A percentile compares a stretch with the other conserved stretches of the same genome.
These are phyloP conservation scores for Zeugodacus cucurbitae DNA, from an alignment of 1,140 invertebrate genomes.

Conservation along the genomic window DNA sequence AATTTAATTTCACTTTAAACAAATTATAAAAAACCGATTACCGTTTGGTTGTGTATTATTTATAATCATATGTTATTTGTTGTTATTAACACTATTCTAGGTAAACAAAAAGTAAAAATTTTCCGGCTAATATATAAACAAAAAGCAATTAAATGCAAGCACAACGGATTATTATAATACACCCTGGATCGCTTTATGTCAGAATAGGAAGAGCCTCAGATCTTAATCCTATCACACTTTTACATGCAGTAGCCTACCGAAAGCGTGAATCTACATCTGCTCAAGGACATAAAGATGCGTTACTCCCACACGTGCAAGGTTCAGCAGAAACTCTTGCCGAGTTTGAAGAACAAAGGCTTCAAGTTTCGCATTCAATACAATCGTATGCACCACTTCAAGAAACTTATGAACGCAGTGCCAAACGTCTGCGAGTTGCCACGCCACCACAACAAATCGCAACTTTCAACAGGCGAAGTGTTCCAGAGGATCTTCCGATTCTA, in stretches of 20 bases:
- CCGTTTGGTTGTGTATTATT: not conserved
- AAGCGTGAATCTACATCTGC: slow-evolving; percentile 69
- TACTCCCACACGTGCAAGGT: slow-evolving; percentile 64
- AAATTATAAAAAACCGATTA: not conserved
- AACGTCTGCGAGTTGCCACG: slow-evolving; percentile 82
- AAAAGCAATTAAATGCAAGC: slow-evolving; percentile 57
- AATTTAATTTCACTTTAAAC: no score
- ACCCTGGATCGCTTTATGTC: slow-evolving; percentile 91
- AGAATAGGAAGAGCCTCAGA: slow-evolving; percentile 91
- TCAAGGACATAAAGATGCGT: slow-evolving; percentile 69
- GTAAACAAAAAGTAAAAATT: not conserved
- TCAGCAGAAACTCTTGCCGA: slow-evolving; percentile 69
- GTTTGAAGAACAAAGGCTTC: slow-evolving; percentile 84
- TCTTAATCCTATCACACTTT: slow-evolving; percentile 82
- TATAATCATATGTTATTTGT: not conserved
- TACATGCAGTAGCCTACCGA: slow-evolving; percentile 87
- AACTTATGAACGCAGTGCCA: slow-evolving; percentile 55
- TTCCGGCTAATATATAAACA: not conserved
- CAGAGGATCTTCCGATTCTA: slow-evolving; percentile 69
- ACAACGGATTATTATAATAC: slow-evolving; percentile 90
- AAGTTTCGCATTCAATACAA: slow-evolving; percentile 85
- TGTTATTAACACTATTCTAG: not conserved
- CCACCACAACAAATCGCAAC: slow-evolving; percentile 88
- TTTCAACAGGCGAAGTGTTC: slow-evolving; percentile 81
- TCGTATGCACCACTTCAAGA: slow-evolving; percentile 63